These are phyloP conservation scores for Trilocha varians DNA, from an alignment of 2,888 invertebrate genomes.

Conservation along the genomic window DNA sequence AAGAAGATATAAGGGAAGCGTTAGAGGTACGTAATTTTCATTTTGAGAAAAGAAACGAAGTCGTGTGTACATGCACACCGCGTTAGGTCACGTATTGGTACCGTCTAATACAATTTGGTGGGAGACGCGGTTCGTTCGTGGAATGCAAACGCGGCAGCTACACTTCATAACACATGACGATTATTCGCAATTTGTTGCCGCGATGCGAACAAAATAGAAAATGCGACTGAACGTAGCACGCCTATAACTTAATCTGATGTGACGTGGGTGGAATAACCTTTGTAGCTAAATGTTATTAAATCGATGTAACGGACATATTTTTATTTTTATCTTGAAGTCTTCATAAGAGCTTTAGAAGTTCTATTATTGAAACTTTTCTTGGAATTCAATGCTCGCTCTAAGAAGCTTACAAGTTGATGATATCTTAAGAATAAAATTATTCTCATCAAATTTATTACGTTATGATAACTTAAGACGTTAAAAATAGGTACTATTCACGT, in stretches of 20 bases:
- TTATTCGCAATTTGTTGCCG: constrained; percentile 44
- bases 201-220: constrained; percentile 26
- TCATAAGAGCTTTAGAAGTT: too few species aligned
- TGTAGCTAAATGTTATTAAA: neutral
- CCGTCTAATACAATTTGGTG: constrained; percentile 67
- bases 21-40: constrained; percentile 34
- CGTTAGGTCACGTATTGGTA: constrained; percentile 59
- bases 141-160: constrained; percentile 50
- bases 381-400: too few species aligned
- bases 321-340: too few species aligned
- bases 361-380: too few species aligned
- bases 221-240: constrained; percentile 4
- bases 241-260: neutral
- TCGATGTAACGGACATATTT: neutral
- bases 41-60: constrained; percentile 41
- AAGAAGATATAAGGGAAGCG: constrained; percentile 9
- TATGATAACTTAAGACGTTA: too few species aligned
- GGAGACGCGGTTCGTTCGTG: constrained; percentile 45
- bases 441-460: too few species aligned
- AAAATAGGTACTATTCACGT: too few species aligned
- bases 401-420: too few species aligned
- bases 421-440: too few species aligned
- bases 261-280: constrained; percentile 5
- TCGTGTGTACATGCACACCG: constrained; percentile 38
- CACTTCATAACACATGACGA: constrained; percentile 55